Percentiles rank a stretch among this genome's conserved stretches.
These are phyloP conservation scores for Alexandromys fortis DNA, from an alignment of 2,113 vertebrate species.

Conservation along the genomic window DNA sequence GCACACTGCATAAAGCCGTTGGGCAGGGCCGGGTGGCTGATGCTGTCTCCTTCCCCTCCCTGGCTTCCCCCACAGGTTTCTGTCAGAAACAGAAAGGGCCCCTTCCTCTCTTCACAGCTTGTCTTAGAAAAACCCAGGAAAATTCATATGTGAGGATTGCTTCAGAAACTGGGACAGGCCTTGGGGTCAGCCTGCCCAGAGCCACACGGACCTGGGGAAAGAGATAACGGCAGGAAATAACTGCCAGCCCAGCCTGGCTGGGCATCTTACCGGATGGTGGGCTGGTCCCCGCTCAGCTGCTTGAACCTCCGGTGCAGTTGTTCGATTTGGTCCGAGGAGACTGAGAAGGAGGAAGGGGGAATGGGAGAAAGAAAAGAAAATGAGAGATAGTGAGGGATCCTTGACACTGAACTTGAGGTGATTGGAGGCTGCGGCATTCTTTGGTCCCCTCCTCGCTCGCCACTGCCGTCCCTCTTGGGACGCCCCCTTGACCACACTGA, in stretches of 20 bases:
- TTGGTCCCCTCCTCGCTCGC: neutral
- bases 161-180: neutral
- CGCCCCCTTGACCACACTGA: fast-evolving
- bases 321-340: constrained; percentile 93
- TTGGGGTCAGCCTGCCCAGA: neutral
- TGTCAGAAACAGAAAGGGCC: neutral
- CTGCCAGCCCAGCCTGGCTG: fast-evolving
- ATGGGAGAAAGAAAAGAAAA: neutral
- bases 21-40: neutral
- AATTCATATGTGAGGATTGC: neutral
- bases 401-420: fast-evolving
- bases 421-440: fast-evolving
- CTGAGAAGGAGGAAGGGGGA: constrained; percentile 73
- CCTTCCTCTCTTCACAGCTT: neutral
- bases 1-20: fast-evolving
- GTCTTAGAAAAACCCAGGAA: neutral
- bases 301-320: constrained; percentile 92
- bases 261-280: constrained; percentile 89
- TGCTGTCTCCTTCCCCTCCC: fast-evolving
- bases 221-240: fast-evolving
- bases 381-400: neutral
- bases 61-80: neutral
- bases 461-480: fast-evolving
- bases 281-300: constrained; percentile 90
- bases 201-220: neutral